These are phyloP conservation scores for Percopsis transmontana DNA, from an alignment of 2,113 vertebrate species.

Conservation along the genomic window DNA sequence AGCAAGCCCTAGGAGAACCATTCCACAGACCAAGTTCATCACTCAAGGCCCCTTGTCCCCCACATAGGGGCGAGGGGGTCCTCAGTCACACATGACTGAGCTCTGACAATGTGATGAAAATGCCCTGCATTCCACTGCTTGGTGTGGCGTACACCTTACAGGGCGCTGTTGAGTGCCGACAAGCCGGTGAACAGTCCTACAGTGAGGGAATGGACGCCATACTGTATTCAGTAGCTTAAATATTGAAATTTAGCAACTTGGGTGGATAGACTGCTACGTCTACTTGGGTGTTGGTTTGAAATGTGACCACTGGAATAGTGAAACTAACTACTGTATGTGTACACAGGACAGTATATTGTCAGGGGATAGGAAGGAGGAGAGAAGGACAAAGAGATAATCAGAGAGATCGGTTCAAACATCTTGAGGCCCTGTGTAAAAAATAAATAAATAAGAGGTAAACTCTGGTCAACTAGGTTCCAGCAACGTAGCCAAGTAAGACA, in stretches of 20 bases:
- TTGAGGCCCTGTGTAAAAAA: slow-evolving; percentile 58
- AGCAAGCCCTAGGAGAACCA: too few relatives aligned
- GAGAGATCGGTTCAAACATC: slow-evolving; percentile 49
- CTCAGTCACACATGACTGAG: slow-evolving; percentile 45
- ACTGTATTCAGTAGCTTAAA: slow-evolving; percentile 13
- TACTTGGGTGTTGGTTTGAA: too few relatives aligned
- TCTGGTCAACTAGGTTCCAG: slow-evolving; percentile 8
- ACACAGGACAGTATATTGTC: not conserved
- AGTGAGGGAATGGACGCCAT: not conserved
- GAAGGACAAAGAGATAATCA: not conserved
- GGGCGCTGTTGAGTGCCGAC: not conserved
- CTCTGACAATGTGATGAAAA: slow-evolving; percentile 57
- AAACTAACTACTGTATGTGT: not conserved
- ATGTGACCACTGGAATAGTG: not conserved
- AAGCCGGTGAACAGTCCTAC: slow-evolving; percentile 6
- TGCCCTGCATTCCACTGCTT: slow-evolving; percentile 34
- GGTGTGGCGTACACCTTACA: not conserved
- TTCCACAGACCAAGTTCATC: slow-evolving; percentile 28
- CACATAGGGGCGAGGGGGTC: not conserved
- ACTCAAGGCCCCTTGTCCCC: slow-evolving; percentile 17
- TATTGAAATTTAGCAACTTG: not conserved
- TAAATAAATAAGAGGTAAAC: slow-evolving; percentile 6
- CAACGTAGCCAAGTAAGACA: slow-evolving; percentile 9
- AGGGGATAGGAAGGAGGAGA: not conserved
- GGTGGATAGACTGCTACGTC: too few relatives aligned